Base-by-base conservation (phyloP, 1,140 invertebrate species). In the Anoplolepis gracilipes region DNA sequence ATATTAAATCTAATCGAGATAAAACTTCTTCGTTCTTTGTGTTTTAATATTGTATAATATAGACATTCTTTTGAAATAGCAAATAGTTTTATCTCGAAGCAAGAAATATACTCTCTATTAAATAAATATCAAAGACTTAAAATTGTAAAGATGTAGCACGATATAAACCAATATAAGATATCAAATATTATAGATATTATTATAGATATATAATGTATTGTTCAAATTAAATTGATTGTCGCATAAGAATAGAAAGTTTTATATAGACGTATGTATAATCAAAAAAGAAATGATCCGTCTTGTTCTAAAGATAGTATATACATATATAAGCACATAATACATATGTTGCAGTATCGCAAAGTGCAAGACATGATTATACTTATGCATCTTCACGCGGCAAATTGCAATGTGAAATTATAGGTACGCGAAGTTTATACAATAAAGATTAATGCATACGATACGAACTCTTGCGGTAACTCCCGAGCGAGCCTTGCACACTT, bases 321-420 rank as follows among this genome's bases (percentile, higher is more conserved):
- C 62, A 30, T 33, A 30, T 16, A 25, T 42, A 59, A 73, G 28
- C 22, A 69, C n/a, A 42, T 82, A 46, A 73, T 62, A 36, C 36
- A 82, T 30, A 82, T 57, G 65, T 72, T 82, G 78, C 78, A 36
- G 46, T 46, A 49, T 46, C 65, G 33, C 64, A 46, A 59, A 59
- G 69, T 73, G 57, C 67, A 59, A 82, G 78, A 82, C 78, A 61
- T 72, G 78, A 82, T 82, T 82, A 82, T 25, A 73, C 67, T 73
- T 73, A 33, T 73, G 67, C 67, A 36, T 73, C 78, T 82, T 72
- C 67, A 30, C 78, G 67, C 67, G 55, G 78, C 78, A 73, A 82
- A 82, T 82, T 73, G 78, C 78, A 82, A 82, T 53, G 19, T 82
- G 67, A 82, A 82, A 82, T 82, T 82, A 82, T 82, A 82, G 78